These are phyloP conservation scores for Gobio gobio DNA, from an alignment of 2,113 vertebrate genomes.

Conservation along the genomic window DNA sequence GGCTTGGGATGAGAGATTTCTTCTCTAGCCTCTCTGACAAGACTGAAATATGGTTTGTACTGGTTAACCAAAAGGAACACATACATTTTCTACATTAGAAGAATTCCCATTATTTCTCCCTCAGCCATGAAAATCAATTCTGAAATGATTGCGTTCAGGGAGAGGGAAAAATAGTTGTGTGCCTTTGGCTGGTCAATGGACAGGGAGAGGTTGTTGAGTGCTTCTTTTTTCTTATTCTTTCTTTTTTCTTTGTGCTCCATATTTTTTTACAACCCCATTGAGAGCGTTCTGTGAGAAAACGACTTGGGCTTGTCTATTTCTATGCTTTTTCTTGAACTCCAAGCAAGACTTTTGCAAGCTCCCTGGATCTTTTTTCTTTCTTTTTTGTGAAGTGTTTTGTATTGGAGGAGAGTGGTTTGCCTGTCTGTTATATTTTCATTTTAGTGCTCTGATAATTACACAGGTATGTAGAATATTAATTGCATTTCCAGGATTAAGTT, in stretches of 20 bases:
- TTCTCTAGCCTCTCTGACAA: constrained; percentile 89
- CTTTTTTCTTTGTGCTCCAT: constrained; percentile 55
- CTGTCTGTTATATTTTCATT: constrained; percentile 58
- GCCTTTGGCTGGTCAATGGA: constrained; percentile 87
- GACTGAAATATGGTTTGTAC: constrained; percentile 95
- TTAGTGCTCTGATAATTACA: constrained; percentile 57
- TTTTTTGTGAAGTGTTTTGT: constrained; percentile 10
- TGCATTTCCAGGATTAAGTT: constrained; percentile 60
- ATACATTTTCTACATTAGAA: constrained; percentile 98
- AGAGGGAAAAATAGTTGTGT: constrained; percentile 80
- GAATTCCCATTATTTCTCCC: constrained; percentile 98
- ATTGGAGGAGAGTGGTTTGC: not conserved
- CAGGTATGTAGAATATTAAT: constrained; percentile 61
- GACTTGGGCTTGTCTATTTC: constrained; percentile 66
- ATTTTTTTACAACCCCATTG: constrained; percentile 66
- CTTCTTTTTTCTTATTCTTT: constrained; percentile 58
- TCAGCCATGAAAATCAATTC: constrained; percentile 99
- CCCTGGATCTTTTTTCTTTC: not conserved
- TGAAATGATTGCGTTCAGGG: constrained; percentile 94
- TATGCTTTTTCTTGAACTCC: constrained; percentile 22
- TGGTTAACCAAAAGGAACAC: constrained; percentile 99
- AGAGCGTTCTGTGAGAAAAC: constrained; percentile 71
- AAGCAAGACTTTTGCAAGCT: constrained; percentile 10
- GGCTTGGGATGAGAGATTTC: constrained; percentile 72
- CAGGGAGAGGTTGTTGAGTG: constrained; percentile 79